Base-by-base conservation (phyloP, 2,888 invertebrate genomes). In the Alentia gelatinosa region DNA sequence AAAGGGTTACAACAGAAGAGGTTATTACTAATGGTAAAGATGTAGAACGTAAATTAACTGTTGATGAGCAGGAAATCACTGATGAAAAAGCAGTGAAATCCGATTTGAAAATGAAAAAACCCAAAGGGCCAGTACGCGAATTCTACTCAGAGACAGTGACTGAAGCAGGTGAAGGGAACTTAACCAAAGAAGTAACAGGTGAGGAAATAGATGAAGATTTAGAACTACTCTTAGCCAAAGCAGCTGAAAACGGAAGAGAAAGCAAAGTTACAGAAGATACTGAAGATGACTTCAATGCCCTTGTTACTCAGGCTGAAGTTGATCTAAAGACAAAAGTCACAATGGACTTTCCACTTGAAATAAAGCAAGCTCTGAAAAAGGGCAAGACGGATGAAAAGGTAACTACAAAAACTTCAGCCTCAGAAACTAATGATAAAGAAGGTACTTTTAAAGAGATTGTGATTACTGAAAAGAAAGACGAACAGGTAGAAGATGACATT, bases 201-300 rank as follows among this genome's bases (percentile, higher is more conserved):
- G 15, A 12, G 15, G 79, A 79, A 39, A 79, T 23, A 1, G 86
- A 86, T 26, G 26, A 47, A 9, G 86, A 86, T 30, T 47, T 86
- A 26, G 50, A 86, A 19, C 47, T 26, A 26, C 47, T 86, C 1
- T 23, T 83, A n/a, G 86, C 47, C 35, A 33, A 42, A 23, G 42
- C 86, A 47, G 47, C 42, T 26, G 5, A 26, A 47, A 47, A n/a
- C 0, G 86, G 42, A 33, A n/a, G n/a, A n/a, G 37, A 1, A 37
- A 39, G 40, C 37, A 83, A 40, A 83, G n/a, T n/a, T n/a, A n/a
- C n/a, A n/a, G 35, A 79, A 19, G 30, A 15, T 5, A 15, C 23
- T 30, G 86, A 86, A 12, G 86, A 86, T 1, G 86, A 86, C 26
- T 86, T 86, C 35, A 35, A 86, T 86, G 30, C n/a, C 47, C 26